Conservation (phyloP, 1,140 invertebrate species). For the Lepidostoma basale region DNA sequence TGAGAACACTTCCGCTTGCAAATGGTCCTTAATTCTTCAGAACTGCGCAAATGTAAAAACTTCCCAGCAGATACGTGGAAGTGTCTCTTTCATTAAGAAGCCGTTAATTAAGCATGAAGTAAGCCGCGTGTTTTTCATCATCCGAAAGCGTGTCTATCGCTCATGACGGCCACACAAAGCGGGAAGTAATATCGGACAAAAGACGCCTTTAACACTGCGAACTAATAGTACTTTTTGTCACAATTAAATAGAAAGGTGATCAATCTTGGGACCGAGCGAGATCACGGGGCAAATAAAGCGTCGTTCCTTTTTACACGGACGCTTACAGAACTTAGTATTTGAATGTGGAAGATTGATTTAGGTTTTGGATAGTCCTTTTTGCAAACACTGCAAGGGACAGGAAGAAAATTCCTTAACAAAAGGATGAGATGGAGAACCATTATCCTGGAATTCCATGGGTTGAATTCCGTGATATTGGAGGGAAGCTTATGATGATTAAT, state of each 20-base stretch:
- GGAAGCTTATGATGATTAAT: conserved; percentile 42
- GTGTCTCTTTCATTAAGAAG: conserved; percentile 42
- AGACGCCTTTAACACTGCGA: conserved; percentile 28
- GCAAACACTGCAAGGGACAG: conserved; percentile 18
- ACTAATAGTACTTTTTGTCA: neutral
- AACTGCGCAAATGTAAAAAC: neutral
- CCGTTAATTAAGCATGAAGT: conserved; percentile 44
- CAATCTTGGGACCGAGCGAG: neutral
- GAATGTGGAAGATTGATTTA: conserved; percentile 15
- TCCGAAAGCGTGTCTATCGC: conserved; percentile 24
- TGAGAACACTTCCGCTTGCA: no score
- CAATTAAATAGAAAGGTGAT: neutral
- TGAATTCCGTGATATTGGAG: neutral
- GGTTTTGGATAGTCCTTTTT: conserved; percentile 27
- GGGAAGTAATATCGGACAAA: conserved; percentile 40
- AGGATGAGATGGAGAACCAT: conserved; percentile 9
- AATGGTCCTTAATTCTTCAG: no score
- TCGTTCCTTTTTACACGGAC: neutral
- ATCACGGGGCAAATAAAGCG: neutral
- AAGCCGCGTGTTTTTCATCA: conserved; percentile 33
- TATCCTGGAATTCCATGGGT: conserved; percentile 20
- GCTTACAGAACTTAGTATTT: neutral
- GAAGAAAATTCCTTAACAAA: conserved; percentile 35
- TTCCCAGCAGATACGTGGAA: neutral
- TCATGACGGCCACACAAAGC: conserved; percentile 15